Base-by-base conservation (phyloP, 1,140 invertebrate species). In the Cephus cinctus region DNA sequence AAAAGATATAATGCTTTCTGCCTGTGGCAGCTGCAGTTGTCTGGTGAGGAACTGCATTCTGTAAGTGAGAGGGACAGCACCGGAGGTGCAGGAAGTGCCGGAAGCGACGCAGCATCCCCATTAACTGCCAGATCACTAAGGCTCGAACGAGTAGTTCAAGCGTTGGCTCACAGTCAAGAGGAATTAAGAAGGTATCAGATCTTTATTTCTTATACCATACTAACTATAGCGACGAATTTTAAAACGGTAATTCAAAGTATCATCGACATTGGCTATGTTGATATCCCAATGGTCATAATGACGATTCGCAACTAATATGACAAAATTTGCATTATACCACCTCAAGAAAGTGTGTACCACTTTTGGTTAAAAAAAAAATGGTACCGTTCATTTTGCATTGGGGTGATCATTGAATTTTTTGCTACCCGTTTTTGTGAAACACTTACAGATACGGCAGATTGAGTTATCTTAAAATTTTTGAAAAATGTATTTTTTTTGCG, bases 131-230 rank as follows among this genome's bases (percentile, higher is more conserved):
- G 91, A 42, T 93, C 92, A 16, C 78, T 96, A 52, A 82, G 89
- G 22, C 78, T 96, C 25, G 91, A 95, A 75, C 77, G 89, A 47
- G 89, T 92, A 19, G 89, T 89, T 50, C 86, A 92, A 63, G 90
- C 89, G 6, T 77, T 94, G 31, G 89, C 91, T 30, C 90, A 93
- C 43, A 94, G 90, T 78, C 85, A 90, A 63, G 92, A 95, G 71
- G 88, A 95, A 60, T 74, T 93, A 12, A 77, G 89, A 62, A 84
- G 86, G 78, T 88, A 81, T 48, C 77, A 41, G 35, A 16, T 1
- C 2, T 9, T n/a, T n/a, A n/a, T n/a, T n/a, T n/a, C n/a, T n/a
- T n/a, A n/a, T n/a, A n/a, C n/a, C n/a, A n/a, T n/a, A n/a, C n/a
- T n/a, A n/a, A n/a, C n/a, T n/a, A n/a, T n/a, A n/a, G n/a, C n/a